Evolutionary conservation across 2,113 vertebrate species (phyloP).

Genomic region (Micronycteris hirsuta): DNA sequence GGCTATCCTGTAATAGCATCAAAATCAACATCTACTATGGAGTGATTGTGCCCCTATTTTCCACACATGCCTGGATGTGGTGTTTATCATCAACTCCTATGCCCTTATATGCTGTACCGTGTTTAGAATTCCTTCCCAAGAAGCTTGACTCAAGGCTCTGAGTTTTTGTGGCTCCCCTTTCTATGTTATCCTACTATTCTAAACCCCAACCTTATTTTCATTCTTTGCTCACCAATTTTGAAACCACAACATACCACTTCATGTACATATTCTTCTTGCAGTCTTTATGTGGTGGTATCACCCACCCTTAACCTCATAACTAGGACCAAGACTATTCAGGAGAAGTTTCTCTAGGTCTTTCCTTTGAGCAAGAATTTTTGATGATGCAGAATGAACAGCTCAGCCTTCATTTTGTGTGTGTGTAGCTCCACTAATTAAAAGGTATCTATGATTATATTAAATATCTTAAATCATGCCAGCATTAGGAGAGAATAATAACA

Average conservation of each 20-base stretch:
- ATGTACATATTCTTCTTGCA: slow-evolving; percentile 43
- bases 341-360: slow-evolving; percentile 5
- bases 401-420: background rate
- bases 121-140: slow-evolving; percentile 35
- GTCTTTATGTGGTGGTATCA: slow-evolving; percentile 52
- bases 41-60: background rate
- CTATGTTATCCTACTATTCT: slow-evolving; percentile 48
- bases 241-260: background rate
- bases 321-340: slow-evolving; percentile 45
- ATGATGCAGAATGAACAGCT: background rate
- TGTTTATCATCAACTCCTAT: slow-evolving; percentile 48
- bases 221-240: slow-evolving; percentile 28
- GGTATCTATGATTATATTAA: background rate
- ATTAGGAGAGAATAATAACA: background rate
- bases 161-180: slow-evolving; percentile 53
- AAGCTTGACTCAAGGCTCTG: slow-evolving; percentile 27
- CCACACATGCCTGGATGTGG: background rate
- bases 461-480: background rate
- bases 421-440: background rate
- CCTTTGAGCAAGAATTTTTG: background rate
- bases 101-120: slow-evolving; percentile 20
- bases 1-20: slow-evolving; percentile 44
- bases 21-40: slow-evolving; percentile 59
- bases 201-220: slow-evolving; percentile 44
- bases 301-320: slow-evolving; percentile 55